These are phyloP conservation scores for Clunio marinus DNA, from an alignment of 2,888 invertebrate species.

Conservation along the genomic window DNA sequence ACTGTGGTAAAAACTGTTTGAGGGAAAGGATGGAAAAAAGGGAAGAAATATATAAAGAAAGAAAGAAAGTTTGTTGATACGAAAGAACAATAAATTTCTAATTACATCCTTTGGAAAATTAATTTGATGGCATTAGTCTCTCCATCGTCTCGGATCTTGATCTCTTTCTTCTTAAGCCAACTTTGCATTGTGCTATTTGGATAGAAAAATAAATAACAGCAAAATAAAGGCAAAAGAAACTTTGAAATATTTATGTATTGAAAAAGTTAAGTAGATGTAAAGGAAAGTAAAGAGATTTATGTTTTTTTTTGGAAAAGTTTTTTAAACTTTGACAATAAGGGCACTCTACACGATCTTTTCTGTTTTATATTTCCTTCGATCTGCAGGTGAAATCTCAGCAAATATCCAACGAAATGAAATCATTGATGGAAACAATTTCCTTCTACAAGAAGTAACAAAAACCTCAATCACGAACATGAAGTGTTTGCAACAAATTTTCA, in stretches of 20 bases:
- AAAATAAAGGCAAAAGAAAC: background rate
- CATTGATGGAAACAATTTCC: background rate
- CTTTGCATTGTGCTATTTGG: background rate
- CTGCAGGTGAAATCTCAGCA: too few species aligned
- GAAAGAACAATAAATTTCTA: slow-evolving; percentile 28
- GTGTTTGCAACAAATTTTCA: too few species aligned
- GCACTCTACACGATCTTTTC: too few species aligned
- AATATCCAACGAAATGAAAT: too few species aligned
- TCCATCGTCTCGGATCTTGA: slow-evolving; percentile 1
- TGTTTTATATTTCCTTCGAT: too few species aligned
- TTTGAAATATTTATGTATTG: slow-evolving; percentile 10
- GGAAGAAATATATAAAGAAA: background rate
- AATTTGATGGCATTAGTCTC: slow-evolving; percentile 23
- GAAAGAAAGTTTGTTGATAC: slow-evolving; percentile 20
- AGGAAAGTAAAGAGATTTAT: background rate
- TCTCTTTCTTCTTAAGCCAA: background rate
- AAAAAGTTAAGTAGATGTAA: too few species aligned
- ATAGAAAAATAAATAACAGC: background rate
- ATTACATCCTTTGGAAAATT: slow-evolving; percentile 33
- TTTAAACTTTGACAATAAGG: too few species aligned
- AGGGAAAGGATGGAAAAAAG: too few species aligned
- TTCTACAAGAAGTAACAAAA: too few species aligned
- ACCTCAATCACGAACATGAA: too few species aligned
- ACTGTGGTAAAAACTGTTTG: too few species aligned
- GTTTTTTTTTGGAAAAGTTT: background rate